These are phyloP conservation scores for Takifugu bimaculatus DNA, from an alignment of 2,113 vertebrate species.

Conservation along the genomic window DNA sequence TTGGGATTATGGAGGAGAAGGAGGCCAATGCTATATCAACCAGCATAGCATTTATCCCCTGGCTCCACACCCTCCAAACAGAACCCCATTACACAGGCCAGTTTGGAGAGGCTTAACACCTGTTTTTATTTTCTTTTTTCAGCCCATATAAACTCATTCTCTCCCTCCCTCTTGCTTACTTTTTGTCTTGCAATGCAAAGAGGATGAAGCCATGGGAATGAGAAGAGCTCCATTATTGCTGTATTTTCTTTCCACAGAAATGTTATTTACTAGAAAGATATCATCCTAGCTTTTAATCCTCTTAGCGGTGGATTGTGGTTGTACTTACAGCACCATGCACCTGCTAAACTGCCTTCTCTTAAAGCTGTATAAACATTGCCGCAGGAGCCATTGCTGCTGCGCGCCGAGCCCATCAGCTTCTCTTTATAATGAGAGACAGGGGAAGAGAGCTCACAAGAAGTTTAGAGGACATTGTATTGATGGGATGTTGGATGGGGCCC, in stretches of 20 bases:
- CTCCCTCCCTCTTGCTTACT: slow-evolving; percentile 64
- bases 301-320: slow-evolving; percentile 80
- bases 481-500: slow-evolving; percentile 34
- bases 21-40: slow-evolving; percentile 58
- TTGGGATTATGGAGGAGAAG: slow-evolving; percentile 65
- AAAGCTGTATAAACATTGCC: slow-evolving; percentile 78
- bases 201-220: slow-evolving; percentile 70
- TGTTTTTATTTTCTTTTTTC: slow-evolving; percentile 56
- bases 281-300: slow-evolving; percentile 80
- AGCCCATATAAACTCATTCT: slow-evolving; percentile 65
- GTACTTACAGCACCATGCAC: slow-evolving; percentile 79
- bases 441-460: slow-evolving; percentile 48
- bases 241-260: slow-evolving; percentile 73
- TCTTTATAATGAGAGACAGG: slow-evolving; percentile 25
- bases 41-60: slow-evolving; percentile 65
- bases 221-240: slow-evolving; percentile 72
- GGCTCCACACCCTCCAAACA: slow-evolving; percentile 64
- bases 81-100: slow-evolving; percentile 68
- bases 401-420: slow-evolving; percentile 59
- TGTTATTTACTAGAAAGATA: slow-evolving; percentile 81
- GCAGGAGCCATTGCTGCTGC: slow-evolving; percentile 57
- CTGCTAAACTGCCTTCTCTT: slow-evolving; percentile 78
- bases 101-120: slow-evolving; percentile 75
- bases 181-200: slow-evolving; percentile 77
- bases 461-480: slow-evolving; percentile 66